phyloP scores from a whole-genome alignment of 2,888 invertebrate species.

The Trimorus sp. region DNA sequence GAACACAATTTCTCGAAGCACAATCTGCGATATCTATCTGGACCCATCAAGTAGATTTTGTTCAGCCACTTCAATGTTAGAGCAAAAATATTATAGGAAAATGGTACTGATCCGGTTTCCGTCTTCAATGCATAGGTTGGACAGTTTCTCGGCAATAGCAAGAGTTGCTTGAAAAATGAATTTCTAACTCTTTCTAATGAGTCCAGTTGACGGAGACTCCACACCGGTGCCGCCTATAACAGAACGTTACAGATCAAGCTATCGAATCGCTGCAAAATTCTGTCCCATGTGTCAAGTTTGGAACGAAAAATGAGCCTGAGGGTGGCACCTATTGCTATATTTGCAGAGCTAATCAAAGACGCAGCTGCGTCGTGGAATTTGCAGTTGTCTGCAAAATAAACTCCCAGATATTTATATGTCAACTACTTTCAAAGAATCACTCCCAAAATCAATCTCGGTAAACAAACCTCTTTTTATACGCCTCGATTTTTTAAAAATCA shows the following conservation, averaged over 20 bases:
- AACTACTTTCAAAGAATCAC: not conserved
- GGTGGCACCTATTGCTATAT: not conserved
- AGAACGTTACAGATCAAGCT: not conserved
- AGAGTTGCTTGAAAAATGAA: too few relatives aligned
- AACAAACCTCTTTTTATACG: too few relatives aligned
- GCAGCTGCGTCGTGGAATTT: not conserved
- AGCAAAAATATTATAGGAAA: too few relatives aligned
- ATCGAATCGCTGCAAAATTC: not conserved
- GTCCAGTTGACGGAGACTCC: not conserved
- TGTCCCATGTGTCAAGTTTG: not conserved
- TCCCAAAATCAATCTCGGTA: not conserved
- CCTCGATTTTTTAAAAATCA: too few relatives aligned
- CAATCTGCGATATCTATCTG: not conserved
- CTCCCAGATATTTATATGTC: not conserved
- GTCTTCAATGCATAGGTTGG: too few relatives aligned
- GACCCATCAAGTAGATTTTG: too few relatives aligned
- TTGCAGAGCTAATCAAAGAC: not conserved
- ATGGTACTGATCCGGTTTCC: too few relatives aligned
- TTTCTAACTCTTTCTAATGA: not conserved
- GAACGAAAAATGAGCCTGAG: not conserved
- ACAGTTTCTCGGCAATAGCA: too few relatives aligned
- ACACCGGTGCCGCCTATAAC: not conserved
- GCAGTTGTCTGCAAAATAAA: not conserved
- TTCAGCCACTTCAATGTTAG: too few relatives aligned
- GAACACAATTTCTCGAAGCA: not conserved